Evolutionary conservation across 2,888 invertebrate genomes (phyloP), one percentile per base, ranked within the genome.

Genomic region (Ectemnius lituratus): DNA sequence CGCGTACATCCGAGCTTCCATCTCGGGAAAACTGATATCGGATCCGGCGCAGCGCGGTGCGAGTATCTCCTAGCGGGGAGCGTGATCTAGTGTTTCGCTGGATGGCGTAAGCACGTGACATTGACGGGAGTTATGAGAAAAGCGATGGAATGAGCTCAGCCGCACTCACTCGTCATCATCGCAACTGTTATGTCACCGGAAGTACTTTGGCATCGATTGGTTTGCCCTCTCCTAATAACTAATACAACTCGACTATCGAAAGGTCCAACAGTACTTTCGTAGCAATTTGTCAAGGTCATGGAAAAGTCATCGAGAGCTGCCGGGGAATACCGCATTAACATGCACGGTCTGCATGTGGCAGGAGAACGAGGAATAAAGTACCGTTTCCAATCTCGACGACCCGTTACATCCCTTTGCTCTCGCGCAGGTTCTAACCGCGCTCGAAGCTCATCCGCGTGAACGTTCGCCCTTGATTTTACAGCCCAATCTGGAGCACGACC

Each of bases 351-450:
- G 76, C 74, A 62, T 65, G 59, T 72, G 49, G 64, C 49, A 27
- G 62, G 13, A 57, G 65, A 74, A 23, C 23, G 70, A 65, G 72
- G 75, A 74, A 78, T 76, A 70, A 85, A 79, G 85, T 82, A 82
- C 85, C 86, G 86, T 85, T 86, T 78, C 77, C 81, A 77, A 84
- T 85, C 80, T 82, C 75, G 79, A 73, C 78, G 82, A 79, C 77
- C 85, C 82, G 85, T 85, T 85, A 85, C 76, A 72, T 84, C 75
- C 83, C 78, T 63, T 67, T 64, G 82, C 75, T 79, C 75, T 73
- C 77, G 58, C 23, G 68, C 66, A 63, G 11, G 57, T 23, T 23
- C 23, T 23, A 23, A 60, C n/a, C 67, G 60, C 69, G 52, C 56
- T 68, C 79, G 59, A 75, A 75, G 64, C 68, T 64, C 76, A 64